Evolutionary conservation across 2,888 invertebrate genomes (phyloP).

Genomic region (Heliconius erato): DNA sequence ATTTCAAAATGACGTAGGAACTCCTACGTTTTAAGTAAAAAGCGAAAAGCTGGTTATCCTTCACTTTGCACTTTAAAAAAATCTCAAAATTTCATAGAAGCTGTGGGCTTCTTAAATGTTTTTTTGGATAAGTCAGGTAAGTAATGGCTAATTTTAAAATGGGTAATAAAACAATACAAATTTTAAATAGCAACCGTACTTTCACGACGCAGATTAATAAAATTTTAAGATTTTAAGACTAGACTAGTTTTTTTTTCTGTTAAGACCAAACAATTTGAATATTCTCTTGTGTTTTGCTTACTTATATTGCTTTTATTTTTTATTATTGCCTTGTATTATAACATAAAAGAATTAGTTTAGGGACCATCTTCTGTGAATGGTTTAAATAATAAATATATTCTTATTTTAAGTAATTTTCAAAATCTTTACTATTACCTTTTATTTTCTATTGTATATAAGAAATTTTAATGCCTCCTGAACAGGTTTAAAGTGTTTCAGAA

Average conservation of each 20-base stretch:
- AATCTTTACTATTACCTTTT: not conserved
- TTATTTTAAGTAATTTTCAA: not conserved
- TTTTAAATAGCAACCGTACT: not conserved
- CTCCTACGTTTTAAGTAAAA: not conserved
- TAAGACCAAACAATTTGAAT: not conserved
- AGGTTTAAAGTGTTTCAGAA: not conserved
- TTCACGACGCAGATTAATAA: not conserved
- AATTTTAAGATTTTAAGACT: not conserved
- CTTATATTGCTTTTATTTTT: not conserved
- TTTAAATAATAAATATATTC: not conserved
- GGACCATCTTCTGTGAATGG: not conserved
- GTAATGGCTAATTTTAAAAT: not conserved
- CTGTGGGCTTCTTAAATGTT: not conserved
- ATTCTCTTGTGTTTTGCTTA: not conserved
- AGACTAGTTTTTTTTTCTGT: not conserved
- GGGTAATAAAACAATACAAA: not conserved
- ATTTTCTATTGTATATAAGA: slow-evolving; percentile 8
- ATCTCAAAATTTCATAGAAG: not conserved
- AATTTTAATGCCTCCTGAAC: not conserved
- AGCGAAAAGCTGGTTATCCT: not conserved
- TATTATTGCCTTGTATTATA: not conserved
- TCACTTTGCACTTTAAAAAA: slow-evolving; percentile 6
- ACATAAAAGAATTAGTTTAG: slow-evolving; percentile 1
- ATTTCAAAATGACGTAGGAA: not conserved
- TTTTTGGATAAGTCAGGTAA: not conserved